These are phyloP conservation scores for Listronotus bonariensis DNA, from an alignment of 1,140 invertebrate species.

Conservation along the genomic window DNA sequence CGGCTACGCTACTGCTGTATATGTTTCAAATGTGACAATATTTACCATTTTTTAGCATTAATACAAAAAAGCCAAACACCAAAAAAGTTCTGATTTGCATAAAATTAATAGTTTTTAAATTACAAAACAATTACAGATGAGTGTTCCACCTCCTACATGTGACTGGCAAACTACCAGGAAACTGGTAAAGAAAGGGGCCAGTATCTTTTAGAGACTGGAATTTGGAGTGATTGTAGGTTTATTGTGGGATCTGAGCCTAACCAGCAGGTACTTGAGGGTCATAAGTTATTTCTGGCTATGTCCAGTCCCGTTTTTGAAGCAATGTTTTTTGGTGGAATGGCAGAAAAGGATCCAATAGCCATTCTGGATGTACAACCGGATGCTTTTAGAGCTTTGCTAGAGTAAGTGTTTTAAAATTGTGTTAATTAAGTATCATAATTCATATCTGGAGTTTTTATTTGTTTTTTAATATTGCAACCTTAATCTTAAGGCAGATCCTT, in stretches of 20 bases:
- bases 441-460: too few relatives aligned
- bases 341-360: conserved; percentile 72
- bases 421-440: too few relatives aligned
- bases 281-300: conserved; percentile 82
- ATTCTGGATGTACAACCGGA: conserved; percentile 84
- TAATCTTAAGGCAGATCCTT: too few relatives aligned
- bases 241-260: conserved; percentile 79
- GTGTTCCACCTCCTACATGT: conserved; percentile 51
- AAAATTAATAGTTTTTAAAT: too few relatives aligned
- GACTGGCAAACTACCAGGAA: conserved; percentile 78
- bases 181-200: conserved; percentile 69
- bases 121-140: conserved; percentile 37
- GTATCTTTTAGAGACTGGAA: conserved; percentile 72
- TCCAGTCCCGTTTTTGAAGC: conserved; percentile 81
- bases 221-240: conserved; percentile 82
- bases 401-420: conserved; percentile 56
- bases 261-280: conserved; percentile 72
- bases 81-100: too few relatives aligned
- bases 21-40: too few relatives aligned
- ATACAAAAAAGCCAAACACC: too few relatives aligned
- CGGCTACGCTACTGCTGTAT: too few relatives aligned
- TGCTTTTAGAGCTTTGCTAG: conserved; percentile 77
- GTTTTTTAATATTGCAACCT: too few relatives aligned
- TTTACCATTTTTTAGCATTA: too few relatives aligned
- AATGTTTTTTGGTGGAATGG: conserved; percentile 78